A percentile compares a stretch with the other conserved stretches of the same genome.
phyloP scores from a whole-genome alignment of 2,888 invertebrate species.

The Drosophila lacicola region DNA sequence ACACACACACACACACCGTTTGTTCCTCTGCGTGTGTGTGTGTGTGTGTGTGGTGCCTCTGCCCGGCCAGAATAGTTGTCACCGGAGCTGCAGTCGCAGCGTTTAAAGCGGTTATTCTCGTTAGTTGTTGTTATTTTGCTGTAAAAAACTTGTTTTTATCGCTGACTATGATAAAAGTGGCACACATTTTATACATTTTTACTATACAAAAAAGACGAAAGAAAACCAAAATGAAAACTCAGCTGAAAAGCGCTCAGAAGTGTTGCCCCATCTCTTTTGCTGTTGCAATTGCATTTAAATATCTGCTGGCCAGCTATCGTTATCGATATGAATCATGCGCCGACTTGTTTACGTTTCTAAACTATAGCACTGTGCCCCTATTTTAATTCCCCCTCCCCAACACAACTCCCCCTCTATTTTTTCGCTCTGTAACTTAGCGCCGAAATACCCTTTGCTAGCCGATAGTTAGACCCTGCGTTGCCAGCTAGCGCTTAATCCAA shows the following conservation, averaged over 20 bases:
- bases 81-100: constrained; percentile 44
- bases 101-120: constrained; percentile 72
- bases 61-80: constrained; percentile 41
- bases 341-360: constrained; percentile 38
- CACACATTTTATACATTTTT: constrained; percentile 55
- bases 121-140: constrained; percentile 60
- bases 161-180: constrained; percentile 69
- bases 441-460: neutral
- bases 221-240: constrained; percentile 39
- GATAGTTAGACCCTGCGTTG: too few relatives aligned
- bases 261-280: constrained; percentile 6
- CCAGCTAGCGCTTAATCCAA: too few relatives aligned
- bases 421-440: neutral
- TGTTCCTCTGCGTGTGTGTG: neutral
- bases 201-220: constrained; percentile 12
- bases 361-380: constrained; percentile 19
- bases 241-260: constrained; percentile 32
- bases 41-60: constrained; percentile 5
- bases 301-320: constrained; percentile 27
- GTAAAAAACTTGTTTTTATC: constrained; percentile 67
- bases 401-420: neutral
- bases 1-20: neutral
- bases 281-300: constrained; percentile 30
- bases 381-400: constrained; percentile 24
- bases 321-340: constrained; percentile 50